Evolutionary conservation across 2,797 vertebrate species (phyloP), one percentile per base, ranked within the genome.

Genomic region (Scomberomorus guttatus): DNA sequence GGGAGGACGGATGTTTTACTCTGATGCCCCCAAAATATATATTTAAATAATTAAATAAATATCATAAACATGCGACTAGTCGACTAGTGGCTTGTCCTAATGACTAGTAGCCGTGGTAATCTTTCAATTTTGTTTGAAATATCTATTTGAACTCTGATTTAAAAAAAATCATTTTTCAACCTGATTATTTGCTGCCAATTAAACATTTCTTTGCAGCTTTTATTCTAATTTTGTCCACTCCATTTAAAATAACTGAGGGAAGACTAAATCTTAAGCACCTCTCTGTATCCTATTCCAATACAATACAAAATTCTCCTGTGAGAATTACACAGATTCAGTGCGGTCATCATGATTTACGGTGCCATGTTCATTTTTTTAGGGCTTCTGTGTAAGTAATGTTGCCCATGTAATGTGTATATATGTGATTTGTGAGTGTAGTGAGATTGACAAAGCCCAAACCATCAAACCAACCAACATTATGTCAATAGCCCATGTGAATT

Each of bases 401-500:
- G 15, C 14, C 44, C 44, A 46, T 17, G 6, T 48, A 48, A 37
- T 37, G 29, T 62, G 48, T 27, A 8, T 7, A 20, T 63, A 56
- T 72, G n/a, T 76, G 59, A 79, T 85, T 75, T 81, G 75, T 77
- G 61, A 79, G 48, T 48, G 27, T 51, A 64, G 52, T 52, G n/a
- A 11, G 5, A 42, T 52, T 55, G 66, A 81, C 69, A 62, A 66
- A 78, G 56, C 69, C 72, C 67, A 51, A 50, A 62, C 39, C 29
- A 2, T 48, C 44, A 48, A 18, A 48, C 5, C 44, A 17, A 48
- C 44, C 46, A 72, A 56, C 63, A 69, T 56, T 5, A 32, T 57
- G 55, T n/a, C 24, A n/a, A 72, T 59, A 56, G 57, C 22, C 15
- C n/a, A 29, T 68, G 67, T 89, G 72, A 87, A 24, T 88, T 75